phyloP scores from a whole-genome alignment of 1,140 invertebrate species.

The Oryctes rhinoceros region DNA sequence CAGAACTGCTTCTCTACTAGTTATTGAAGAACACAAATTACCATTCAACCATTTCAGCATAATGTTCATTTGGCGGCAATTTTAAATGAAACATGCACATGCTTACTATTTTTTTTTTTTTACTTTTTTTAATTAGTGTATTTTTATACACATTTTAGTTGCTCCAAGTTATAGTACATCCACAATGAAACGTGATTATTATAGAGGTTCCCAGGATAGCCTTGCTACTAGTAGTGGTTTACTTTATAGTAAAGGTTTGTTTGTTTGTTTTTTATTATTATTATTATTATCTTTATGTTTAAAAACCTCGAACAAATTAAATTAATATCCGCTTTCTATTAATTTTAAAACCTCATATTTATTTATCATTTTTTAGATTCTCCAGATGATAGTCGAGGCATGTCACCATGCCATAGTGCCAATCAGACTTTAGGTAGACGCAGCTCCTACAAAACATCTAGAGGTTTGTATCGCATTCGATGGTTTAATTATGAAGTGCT shows the following conservation, averaged over 20 bases:
- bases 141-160: conserved; percentile 55
- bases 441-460: conserved; percentile 85
- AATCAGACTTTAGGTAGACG: conserved; percentile 75
- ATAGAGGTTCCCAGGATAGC: conserved; percentile 86
- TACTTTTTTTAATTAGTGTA: conserved; percentile 49
- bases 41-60: too few species aligned
- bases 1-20: too few species aligned
- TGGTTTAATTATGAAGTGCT: neutral
- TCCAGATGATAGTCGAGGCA: conserved; percentile 79
- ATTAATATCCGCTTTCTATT: neutral
- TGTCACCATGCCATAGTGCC: conserved; percentile 74
- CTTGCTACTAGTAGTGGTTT: conserved; percentile 72
- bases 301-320: neutral
- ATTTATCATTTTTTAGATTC: conserved; percentile 70
- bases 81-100: conserved; percentile 10
- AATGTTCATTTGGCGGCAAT: neutral
- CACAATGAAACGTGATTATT: conserved; percentile 85
- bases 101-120: conserved; percentile 40
- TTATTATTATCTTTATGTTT: neutral
- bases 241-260: conserved; percentile 66
- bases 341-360: conserved; percentile 56
- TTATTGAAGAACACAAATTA: too few species aligned
- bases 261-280: conserved; percentile 47
- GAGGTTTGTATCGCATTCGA: conserved; percentile 70
- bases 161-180: conserved; percentile 58